Conservation (phyloP, 2,113 vertebrate genomes). For the Actenoides hombroni region DNA sequence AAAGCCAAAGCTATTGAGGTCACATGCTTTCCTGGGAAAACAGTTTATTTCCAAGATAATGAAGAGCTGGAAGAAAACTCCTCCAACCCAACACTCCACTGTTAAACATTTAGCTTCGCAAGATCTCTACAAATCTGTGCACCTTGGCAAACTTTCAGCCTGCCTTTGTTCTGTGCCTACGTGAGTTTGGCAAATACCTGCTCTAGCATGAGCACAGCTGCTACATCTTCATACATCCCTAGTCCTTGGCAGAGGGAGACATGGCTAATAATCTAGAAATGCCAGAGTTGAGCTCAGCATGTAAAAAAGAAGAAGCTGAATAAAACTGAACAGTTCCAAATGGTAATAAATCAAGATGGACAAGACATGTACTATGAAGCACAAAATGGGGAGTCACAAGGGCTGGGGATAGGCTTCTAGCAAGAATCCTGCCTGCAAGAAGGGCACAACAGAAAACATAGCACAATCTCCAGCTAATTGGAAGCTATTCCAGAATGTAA, state of each 20-base stretch:
- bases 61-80: background rate
- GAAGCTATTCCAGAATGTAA: slow-evolving; percentile 61
- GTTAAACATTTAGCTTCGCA: background rate
- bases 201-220: background rate
- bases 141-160: background rate
- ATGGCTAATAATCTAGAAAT: background rate
- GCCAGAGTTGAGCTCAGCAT: background rate
- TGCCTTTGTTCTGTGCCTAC: background rate
- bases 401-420: background rate
- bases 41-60: background rate
- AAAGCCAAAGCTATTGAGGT: background rate
- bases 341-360: background rate
- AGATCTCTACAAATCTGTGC: background rate
- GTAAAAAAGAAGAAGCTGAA: background rate
- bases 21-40: background rate
- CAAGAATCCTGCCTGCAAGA: background rate
- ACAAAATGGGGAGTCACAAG: background rate
- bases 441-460: background rate
- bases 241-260: background rate
- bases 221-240: background rate
- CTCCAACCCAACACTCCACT: background rate
- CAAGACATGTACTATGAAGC: background rate
- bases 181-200: background rate
- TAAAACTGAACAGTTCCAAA: background rate
- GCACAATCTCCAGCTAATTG: background rate